Conservation (phyloP, 2,888 invertebrate genomes). For the Hypselothyrea guttata region DNA sequence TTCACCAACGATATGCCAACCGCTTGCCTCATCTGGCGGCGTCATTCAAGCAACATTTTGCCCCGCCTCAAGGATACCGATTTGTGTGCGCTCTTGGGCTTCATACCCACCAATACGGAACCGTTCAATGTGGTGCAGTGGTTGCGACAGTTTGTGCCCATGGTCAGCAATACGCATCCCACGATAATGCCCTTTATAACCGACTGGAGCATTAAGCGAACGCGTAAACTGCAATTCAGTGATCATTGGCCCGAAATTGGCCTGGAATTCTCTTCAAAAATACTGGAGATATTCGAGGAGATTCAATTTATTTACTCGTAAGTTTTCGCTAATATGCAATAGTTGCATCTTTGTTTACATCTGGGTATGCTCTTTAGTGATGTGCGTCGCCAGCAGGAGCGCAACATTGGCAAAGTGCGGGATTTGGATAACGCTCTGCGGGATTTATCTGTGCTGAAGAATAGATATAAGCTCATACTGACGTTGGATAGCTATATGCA, state of each 20-base stretch:
- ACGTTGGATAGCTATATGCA: slow-evolving; percentile 81
- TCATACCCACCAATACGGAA: slow-evolving; percentile 79
- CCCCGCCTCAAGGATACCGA: slow-evolving; percentile 73
- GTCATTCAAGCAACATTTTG: slow-evolving; percentile 79
- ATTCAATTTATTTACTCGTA: slow-evolving; percentile 80
- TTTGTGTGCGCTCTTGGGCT: slow-evolving; percentile 71
- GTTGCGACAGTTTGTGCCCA: slow-evolving; percentile 80
- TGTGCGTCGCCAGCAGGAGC: slow-evolving; percentile 79
- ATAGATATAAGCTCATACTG: slow-evolving; percentile 79
- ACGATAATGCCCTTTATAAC: slow-evolving; percentile 78
- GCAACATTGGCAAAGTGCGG: slow-evolving; percentile 76
- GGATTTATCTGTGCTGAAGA: slow-evolving; percentile 79
- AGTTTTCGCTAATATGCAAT: slow-evolving; percentile 34
- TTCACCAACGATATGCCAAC: slow-evolving; percentile 79
- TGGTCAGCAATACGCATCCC: slow-evolving; percentile 79
- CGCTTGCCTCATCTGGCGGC: slow-evolving; percentile 81
- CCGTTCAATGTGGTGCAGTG: slow-evolving; percentile 80
- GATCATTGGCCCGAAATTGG: slow-evolving; percentile 82
- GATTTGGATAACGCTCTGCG: slow-evolving; percentile 78
- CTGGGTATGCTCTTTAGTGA: slow-evolving; percentile 61
- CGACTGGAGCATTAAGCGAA: slow-evolving; percentile 81
- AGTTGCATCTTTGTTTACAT: neutral
- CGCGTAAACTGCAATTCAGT: slow-evolving; percentile 78
- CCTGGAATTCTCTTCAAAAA: slow-evolving; percentile 80
- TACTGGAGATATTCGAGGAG: slow-evolving; percentile 80